Percentiles rank a stretch among this genome's conserved stretches.
Conservation (phyloP, 2,888 invertebrate genomes). For the Thereva unica region DNA sequence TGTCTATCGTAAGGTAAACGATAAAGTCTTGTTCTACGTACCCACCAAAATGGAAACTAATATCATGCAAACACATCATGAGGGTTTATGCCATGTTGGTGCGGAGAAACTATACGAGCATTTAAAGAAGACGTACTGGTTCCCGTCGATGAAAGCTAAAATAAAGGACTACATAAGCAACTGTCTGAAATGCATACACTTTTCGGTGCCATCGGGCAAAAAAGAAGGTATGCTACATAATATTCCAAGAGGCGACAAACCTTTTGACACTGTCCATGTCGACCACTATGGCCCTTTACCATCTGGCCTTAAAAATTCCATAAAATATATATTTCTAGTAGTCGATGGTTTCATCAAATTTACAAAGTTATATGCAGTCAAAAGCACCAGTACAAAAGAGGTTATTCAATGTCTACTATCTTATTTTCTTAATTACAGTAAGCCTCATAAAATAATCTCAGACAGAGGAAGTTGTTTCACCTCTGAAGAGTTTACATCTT, state of each 20-base stretch:
- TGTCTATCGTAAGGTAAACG: slow-evolving; percentile 14
- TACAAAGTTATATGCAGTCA: slow-evolving; percentile 1
- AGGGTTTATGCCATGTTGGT: slow-evolving; percentile 46
- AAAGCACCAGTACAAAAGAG: slow-evolving; percentile 1
- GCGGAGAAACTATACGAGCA: slow-evolving; percentile 43
- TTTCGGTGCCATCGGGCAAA: slow-evolving; percentile 46
- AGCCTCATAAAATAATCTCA: slow-evolving; percentile 13
- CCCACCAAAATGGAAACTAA: slow-evolving; percentile 14
- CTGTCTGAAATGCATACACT: slow-evolving; percentile 52
- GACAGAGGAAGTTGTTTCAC: slow-evolving; percentile 33
- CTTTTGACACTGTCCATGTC: slow-evolving; percentile 7
- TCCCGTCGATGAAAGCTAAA: slow-evolving; percentile 49
- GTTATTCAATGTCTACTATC: neutral
- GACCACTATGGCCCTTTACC: slow-evolving; percentile 11
- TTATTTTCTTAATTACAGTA: slow-evolving; percentile 7
- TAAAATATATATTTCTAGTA: slow-evolving; percentile 16
- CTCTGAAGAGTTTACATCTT: slow-evolving; percentile 7
- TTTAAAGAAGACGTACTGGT: slow-evolving; percentile 39
- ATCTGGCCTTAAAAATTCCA: neutral
- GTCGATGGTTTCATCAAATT: neutral
- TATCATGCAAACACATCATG: slow-evolving; percentile 42
- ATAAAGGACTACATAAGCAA: slow-evolving; percentile 51
- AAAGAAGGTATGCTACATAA: neutral
- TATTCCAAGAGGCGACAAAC: neutral
- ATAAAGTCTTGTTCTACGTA: slow-evolving; percentile 34